Evolutionary conservation across 1,140 invertebrate species (phyloP).

Genomic region (Halesus radiatus): DNA sequence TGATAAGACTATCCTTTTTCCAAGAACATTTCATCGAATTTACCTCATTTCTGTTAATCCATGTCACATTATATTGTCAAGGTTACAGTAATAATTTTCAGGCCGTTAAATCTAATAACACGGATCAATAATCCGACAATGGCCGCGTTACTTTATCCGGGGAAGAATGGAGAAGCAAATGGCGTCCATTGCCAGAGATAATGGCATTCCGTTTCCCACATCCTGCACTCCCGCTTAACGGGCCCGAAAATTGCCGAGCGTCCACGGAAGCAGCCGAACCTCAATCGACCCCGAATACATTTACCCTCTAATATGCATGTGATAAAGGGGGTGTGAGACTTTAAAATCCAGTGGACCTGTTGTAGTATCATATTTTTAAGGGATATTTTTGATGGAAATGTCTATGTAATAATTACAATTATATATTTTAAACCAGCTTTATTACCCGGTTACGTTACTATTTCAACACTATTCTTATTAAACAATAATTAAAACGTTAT

Average conservation of each 20-base stretch:
- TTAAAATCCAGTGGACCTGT: slow-evolving; percentile 22
- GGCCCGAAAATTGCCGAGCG: slow-evolving; percentile 23
- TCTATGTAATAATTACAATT: too few relatives aligned
- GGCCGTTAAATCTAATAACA: neutral
- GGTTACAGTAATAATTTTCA: too few relatives aligned
- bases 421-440: too few relatives aligned
- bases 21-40: too few relatives aligned
- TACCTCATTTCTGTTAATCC: too few relatives aligned
- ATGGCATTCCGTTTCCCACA: slow-evolving; percentile 56
- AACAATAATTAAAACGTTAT: too few relatives aligned
- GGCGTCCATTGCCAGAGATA: slow-evolving; percentile 37
- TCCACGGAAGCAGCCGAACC: slow-evolving; percentile 16
- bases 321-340: slow-evolving; percentile 47
- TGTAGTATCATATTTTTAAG: too few relatives aligned
- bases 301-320: slow-evolving; percentile 53
- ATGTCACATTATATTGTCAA: too few relatives aligned
- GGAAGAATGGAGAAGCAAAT: slow-evolving; percentile 31
- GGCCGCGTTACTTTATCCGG: neutral
- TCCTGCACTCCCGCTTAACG: slow-evolving; percentile 54
- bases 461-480: too few relatives aligned
- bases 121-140: slow-evolving; percentile 16
- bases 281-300: slow-evolving; percentile 40
- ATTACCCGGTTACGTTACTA: too few relatives aligned
- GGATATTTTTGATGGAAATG: too few relatives aligned
- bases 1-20: too few relatives aligned